Base-by-base conservation (phyloP, 2,113 vertebrate species). In the Elephantulus edwardii region DNA sequence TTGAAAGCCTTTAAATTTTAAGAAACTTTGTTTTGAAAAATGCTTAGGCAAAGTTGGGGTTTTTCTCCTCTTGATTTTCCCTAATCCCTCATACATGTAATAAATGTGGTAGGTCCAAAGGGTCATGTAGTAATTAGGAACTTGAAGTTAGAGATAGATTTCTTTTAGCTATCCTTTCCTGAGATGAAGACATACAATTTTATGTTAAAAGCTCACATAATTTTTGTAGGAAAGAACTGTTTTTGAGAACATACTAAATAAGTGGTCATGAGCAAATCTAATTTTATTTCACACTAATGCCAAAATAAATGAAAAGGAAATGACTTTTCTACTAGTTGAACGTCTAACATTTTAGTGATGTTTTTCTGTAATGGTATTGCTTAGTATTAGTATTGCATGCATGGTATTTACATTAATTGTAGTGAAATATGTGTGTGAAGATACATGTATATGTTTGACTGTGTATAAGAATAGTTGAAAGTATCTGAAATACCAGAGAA, bases 401-500 rank as follows among this genome's bases (percentile, higher is more conserved):
- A 0, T 96, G 64, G 76, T 96, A 46, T 66, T 96, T 94, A 92
- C 85, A 62, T 84, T 74, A 90, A 62, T 89, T 95, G 84, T 89
- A 35, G 90, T 90, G 66, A 92, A 71, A 44, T 90, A 83, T 95
- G 42, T 35, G 91, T 89, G 5, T 96, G 40, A 44, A 92, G 88
- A 70, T 93, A 88, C 72, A n/a, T 87, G 2, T 95, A 24, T 91
- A 22, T 93, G 72, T 90, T 35, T 60, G 28, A 93, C 4, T 92
- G 38, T 74, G 10, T 93, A 70, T 95, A 83, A 72, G 33, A 92
- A 20, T 22, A 89, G 91, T 96, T 95, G 89, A 91, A 19, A 96
- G 80, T 95, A 42, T 96, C 77, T 95, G 94, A 97, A 94, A 95
- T 95, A 94, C 94, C 93, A 64, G 58, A 5, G 0, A 93, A 88